A percentile compares a stretch with the other conserved stretches of the same genome.
phyloP scores from a whole-genome alignment of 2,797 vertebrate genomes.

The Neomorphus geoffroyi region DNA sequence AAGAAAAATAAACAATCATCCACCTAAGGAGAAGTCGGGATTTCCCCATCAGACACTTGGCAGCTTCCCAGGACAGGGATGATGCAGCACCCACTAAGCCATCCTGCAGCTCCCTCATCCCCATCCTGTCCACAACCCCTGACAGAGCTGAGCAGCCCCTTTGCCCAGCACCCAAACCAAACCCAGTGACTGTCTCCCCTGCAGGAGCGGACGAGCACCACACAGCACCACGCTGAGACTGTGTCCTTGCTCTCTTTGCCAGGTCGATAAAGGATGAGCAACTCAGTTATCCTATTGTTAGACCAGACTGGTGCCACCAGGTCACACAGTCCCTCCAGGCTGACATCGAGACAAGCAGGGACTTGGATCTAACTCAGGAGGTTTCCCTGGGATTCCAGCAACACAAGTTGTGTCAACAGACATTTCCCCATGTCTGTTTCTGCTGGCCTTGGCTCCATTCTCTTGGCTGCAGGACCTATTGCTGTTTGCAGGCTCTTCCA shows the following conservation, averaged over 20 bases:
- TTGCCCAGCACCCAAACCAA: neutral
- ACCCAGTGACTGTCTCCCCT: neutral
- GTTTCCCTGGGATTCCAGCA: neutral
- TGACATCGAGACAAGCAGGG: neutral
- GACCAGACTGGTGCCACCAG: too few species aligned
- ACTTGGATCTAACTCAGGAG: neutral
- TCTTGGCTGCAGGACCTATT: neutral
- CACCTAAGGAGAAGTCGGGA: neutral
- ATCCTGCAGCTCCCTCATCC: neutral
- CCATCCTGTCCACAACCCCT: rapidly evolving
- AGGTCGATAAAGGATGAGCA: neutral
- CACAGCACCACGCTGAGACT: rapidly evolving
- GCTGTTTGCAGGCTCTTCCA: neutral
- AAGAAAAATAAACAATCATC: neutral
- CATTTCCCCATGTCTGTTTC: neutral
- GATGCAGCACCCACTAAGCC: neutral
- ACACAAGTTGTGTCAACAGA: neutral
- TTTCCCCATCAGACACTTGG: neutral
- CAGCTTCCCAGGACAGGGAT: neutral
- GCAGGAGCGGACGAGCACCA: neutral
- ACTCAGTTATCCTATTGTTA: rapidly evolving
- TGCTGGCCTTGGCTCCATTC: neutral
- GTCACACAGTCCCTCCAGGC: neutral
- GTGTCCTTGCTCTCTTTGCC: rapidly evolving
- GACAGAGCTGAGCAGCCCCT: neutral